Evolutionary conservation across 2,113 vertebrate species (phyloP).

Genomic region (Festucalex cinctus): DNA sequence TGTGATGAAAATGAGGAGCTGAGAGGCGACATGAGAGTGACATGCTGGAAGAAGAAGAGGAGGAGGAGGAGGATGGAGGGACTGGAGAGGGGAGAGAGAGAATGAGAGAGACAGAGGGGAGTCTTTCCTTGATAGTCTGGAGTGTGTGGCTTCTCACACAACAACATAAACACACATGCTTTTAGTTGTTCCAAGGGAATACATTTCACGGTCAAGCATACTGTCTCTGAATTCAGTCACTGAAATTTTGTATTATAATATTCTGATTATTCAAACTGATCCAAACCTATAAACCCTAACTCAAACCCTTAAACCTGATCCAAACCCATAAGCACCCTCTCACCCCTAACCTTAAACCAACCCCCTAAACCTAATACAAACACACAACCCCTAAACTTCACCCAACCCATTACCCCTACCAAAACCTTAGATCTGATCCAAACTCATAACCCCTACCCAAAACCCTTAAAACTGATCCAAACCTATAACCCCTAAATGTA

Average conservation of each 20-base stretch:
- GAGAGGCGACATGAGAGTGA: conserved; percentile 30
- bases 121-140: conserved; percentile 61
- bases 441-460: too few species aligned
- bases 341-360: too few species aligned
- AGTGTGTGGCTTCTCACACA: conserved; percentile 40
- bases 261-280: neutral
- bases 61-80: conserved; percentile 5
- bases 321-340: too few species aligned
- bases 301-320: too few species aligned
- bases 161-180: neutral
- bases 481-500: too few species aligned
- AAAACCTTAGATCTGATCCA: too few species aligned
- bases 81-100: conserved; percentile 13
- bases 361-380: too few species aligned
- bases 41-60: conserved; percentile 30
- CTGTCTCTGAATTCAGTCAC: neutral
- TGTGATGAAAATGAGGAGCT: conserved; percentile 45
- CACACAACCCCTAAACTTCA: too few species aligned
- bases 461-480: too few species aligned
- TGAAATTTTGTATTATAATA: neutral
- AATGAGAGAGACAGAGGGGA: conserved; percentile 30
- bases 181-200: conserved; percentile 21
- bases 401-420: too few species aligned
- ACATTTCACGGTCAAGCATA: neutral
- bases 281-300: too few species aligned